Evolutionary conservation across 1,140 invertebrate species (phyloP), one percentile per base, ranked within the genome.

Genomic region (Zeugodacus cucurbitae): DNA sequence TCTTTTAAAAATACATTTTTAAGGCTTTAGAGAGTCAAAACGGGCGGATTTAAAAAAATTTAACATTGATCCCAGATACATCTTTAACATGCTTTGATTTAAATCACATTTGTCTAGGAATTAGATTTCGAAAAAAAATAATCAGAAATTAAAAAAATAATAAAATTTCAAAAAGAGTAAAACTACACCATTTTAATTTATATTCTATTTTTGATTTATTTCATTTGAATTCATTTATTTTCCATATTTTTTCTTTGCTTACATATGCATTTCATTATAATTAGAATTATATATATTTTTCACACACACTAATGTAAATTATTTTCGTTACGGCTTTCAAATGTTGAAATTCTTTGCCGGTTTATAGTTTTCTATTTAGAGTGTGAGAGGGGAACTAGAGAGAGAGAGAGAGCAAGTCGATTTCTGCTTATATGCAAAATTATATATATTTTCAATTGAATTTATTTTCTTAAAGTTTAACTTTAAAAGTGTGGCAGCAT

Each of bases 121-220:
- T 41, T 41, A 41, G 37, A 41, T 41, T 41, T 11, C 11, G 11
- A 20, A 2, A 20, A 6, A 57, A 14, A 20, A 57, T 6, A 57
- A n/a, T n/a, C n/a, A 57, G 11, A 14, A n/a, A 5, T 62, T 62
- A 62, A 26, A 62, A 26, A 2, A 62, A 62, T 62, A 58, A 58
- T 17, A 17, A 34, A 34, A 7, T 7, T 32, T 32, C 29, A 14
- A 2, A 67, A 67, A 22, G 14, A 54, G 1, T 22, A 74, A 74
- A 74, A 74, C 67, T 0, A 22, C 20, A 20, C 1, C 32, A 32
- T 20, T 74, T 41, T 7, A 37, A 37, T 37, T 74, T 74, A 74
- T 74, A 41, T 22, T 37, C 32, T 74, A 74, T 37, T 74, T 74
- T 74, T 74, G 34, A 74, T 74, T 74, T 74, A 74, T 74, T 37